Conservation (phyloP, 2,113 vertebrate species). For the Ciconia stormi region DNA sequence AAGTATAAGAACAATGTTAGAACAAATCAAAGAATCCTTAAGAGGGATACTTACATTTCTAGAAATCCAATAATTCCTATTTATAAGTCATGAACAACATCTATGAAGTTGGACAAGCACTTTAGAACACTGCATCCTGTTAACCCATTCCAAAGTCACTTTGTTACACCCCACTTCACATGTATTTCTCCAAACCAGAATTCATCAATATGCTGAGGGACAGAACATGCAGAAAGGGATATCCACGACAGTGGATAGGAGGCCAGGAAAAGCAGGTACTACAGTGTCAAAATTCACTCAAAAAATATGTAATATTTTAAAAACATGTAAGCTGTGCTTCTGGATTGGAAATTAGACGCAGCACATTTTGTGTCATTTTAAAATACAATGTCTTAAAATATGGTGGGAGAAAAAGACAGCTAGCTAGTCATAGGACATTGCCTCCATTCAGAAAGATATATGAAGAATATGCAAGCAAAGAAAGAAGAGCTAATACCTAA, state of each 20-base stretch:
- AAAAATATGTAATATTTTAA: not conserved
- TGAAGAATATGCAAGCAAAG: not conserved
- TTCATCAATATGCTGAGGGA: not conserved
- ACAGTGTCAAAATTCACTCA: not conserved
- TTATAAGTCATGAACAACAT: not conserved
- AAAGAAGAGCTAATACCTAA: not conserved
- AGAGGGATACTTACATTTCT: not conserved
- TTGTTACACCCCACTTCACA: not conserved
- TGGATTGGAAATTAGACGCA: not conserved
- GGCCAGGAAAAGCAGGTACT: not conserved
- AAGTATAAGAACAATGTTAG: not conserved
- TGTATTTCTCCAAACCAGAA: not conserved
- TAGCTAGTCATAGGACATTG: not conserved
- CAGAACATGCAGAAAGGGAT: not conserved
- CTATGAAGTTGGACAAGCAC: not conserved
- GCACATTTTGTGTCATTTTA: not conserved
- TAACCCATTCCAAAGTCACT: not conserved
- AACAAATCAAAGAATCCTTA: not conserved
- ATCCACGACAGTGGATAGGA: not conserved
- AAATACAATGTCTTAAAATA: not conserved
- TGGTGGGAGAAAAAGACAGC: not conserved
- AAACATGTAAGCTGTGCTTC: not conserved
- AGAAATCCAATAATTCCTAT: not conserved
- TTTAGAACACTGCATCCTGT: not conserved
- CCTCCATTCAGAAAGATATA: not conserved